phyloP scores from a whole-genome alignment of 2,113 vertebrate species.

The Steatornis caripensis region DNA sequence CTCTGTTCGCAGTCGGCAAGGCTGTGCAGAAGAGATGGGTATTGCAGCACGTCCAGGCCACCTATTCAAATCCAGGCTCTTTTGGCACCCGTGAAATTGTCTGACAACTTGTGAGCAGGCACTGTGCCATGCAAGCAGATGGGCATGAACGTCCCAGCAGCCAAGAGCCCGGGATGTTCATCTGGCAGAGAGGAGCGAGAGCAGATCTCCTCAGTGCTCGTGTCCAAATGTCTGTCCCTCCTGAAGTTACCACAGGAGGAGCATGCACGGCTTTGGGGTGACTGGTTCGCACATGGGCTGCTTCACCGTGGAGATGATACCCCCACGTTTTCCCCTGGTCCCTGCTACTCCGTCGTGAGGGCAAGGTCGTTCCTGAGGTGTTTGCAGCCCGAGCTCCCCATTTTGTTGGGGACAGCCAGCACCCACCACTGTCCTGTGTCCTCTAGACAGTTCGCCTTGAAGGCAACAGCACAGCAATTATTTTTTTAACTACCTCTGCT shows the following conservation, averaged over 20 bases:
- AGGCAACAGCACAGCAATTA: background rate
- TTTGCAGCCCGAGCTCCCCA: background rate
- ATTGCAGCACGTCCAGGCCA: slow-evolving; percentile 30
- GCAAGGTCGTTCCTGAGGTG: background rate
- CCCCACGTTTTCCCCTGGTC: background rate
- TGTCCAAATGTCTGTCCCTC: background rate
- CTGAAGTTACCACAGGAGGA: background rate
- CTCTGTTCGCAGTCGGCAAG: background rate
- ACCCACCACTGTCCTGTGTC: background rate
- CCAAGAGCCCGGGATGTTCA: slow-evolving; percentile 19
- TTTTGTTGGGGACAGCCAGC: background rate
- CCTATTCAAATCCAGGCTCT: slow-evolving; percentile 18
- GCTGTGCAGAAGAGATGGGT: background rate
- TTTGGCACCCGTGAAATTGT: slow-evolving; percentile 54
- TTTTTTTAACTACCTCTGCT: background rate
- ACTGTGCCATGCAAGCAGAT: slow-evolving; percentile 40
- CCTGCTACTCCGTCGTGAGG: rapidly evolving
- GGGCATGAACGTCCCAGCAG: slow-evolving; percentile 30
- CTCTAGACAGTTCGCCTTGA: background rate
- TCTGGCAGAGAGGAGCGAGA: background rate
- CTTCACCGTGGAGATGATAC: background rate
- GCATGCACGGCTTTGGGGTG: rapidly evolving
- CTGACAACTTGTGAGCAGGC: slow-evolving; percentile 54
- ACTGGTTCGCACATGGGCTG: background rate
- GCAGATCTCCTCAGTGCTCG: background rate